Percentiles rank a stretch among this genome's conserved stretches.
These are phyloP conservation scores for Saccopteryx leptura DNA, from an alignment of 2,113 vertebrate species.

Conservation along the genomic window DNA sequence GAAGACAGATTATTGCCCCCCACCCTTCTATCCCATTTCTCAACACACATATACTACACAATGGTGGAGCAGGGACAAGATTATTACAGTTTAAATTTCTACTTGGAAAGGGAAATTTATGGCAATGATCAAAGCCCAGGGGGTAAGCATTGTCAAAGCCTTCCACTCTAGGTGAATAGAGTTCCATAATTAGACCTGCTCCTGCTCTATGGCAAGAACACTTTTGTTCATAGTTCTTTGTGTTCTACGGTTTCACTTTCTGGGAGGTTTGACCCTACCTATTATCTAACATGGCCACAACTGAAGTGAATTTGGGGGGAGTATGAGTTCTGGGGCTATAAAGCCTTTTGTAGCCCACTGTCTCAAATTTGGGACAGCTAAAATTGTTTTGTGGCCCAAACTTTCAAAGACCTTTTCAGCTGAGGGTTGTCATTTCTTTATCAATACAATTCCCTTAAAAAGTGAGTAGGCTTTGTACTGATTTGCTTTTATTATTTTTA, in stretches of 20 bases:
- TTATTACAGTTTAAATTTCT: background rate
- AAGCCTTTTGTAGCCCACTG: conserved; percentile 11
- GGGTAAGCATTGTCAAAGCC: background rate
- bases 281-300: background rate
- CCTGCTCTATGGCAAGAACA: background rate
- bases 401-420: conserved; percentile 37
- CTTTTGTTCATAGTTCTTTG: conserved; percentile 15
- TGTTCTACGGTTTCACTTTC: background rate
- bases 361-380: background rate
- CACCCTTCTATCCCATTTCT: background rate
- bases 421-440: conserved; percentile 34
- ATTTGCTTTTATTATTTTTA: conserved; percentile 31
- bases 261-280: conserved; percentile 6
- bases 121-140: background rate
- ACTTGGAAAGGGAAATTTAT: background rate
- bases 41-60: background rate
- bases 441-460: conserved; percentile 28
- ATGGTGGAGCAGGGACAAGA: background rate
- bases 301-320: background rate
- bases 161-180: background rate
- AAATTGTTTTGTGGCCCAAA: background rate
- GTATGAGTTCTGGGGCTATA: background rate
- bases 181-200: background rate
- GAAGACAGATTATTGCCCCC: background rate
- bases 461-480: background rate